Evolutionary conservation across 2,113 vertebrate genomes (phyloP).

Genomic region (Lota lota): DNA sequence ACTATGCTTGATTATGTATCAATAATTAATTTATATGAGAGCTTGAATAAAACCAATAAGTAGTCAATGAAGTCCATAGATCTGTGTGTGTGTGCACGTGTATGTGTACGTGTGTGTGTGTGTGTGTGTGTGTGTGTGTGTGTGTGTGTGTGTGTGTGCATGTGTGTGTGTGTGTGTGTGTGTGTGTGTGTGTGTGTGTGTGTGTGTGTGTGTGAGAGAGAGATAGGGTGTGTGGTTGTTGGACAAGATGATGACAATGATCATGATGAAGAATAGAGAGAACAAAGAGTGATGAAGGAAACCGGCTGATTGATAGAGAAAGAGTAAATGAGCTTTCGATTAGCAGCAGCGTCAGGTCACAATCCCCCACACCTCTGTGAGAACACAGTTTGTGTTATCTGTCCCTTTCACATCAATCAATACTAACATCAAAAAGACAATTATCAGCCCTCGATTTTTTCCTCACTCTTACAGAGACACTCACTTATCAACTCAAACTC

Average conservation of each 20-base stretch:
- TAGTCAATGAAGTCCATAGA: no score
- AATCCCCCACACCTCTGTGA: not conserved
- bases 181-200: not conserved
- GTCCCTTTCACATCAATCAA: not conserved
- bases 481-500: slow-evolving; percentile 4
- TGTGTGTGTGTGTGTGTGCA: not conserved
- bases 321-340: slow-evolving; percentile 3
- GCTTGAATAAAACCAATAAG: no score
- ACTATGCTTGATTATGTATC: no score
- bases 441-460: not conserved
- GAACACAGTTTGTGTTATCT: not conserved
- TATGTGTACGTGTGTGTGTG: not conserved
- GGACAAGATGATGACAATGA: not conserved
- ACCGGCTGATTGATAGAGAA: not conserved
- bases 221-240: not conserved
- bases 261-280: not conserved
- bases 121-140: not conserved
- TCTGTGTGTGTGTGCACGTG: no score
- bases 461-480: not conserved
- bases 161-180: not conserved
- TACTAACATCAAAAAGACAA: slow-evolving; percentile 3
- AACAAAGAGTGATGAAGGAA: not conserved
- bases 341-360: not conserved
- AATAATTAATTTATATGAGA: no score
- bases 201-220: not conserved